These are phyloP conservation scores for Halesus radiatus DNA, from an alignment of 1,140 invertebrate genomes.

Conservation along the genomic window DNA sequence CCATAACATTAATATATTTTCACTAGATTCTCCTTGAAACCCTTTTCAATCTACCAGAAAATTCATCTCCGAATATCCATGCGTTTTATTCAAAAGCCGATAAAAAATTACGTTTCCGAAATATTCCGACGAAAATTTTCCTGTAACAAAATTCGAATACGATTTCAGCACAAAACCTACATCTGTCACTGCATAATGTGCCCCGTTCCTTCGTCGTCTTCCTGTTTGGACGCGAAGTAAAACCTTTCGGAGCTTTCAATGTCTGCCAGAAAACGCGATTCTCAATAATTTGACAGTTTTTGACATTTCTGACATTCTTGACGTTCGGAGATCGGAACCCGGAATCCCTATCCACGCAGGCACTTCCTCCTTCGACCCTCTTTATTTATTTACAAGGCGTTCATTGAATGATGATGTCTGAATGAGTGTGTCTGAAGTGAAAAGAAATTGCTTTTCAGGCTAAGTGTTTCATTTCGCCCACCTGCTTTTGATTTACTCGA, in stretches of 20 bases:
- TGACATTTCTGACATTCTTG: conserved; percentile 25
- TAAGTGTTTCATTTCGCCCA: not conserved
- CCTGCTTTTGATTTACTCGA: too few species aligned
- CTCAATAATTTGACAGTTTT: conserved; percentile 40
- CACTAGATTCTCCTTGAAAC: too few species aligned
- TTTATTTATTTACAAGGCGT: not conserved
- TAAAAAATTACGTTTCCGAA: not conserved
- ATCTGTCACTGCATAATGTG: conserved; percentile 5
- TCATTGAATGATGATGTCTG: conserved; percentile 15
- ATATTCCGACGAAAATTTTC: not conserved
- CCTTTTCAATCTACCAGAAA: too few species aligned
- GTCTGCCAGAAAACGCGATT: not conserved
- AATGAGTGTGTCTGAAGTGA: conserved; percentile 12
- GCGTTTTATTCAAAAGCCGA: not conserved
- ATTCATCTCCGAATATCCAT: too few species aligned
- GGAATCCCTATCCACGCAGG: not conserved
- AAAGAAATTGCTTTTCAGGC: conserved; percentile 7
- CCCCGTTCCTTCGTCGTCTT: not conserved
- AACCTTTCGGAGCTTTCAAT: not conserved
- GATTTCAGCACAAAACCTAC: conserved; percentile 14
- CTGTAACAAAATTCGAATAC: conserved; percentile 10
- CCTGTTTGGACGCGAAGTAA: not conserved
- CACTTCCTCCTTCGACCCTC: not conserved
- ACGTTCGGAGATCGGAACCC: not conserved
- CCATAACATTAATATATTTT: too few species aligned